phyloP scores from a whole-genome alignment of 1,140 invertebrate species.

The Notospermus geniculatus region DNA sequence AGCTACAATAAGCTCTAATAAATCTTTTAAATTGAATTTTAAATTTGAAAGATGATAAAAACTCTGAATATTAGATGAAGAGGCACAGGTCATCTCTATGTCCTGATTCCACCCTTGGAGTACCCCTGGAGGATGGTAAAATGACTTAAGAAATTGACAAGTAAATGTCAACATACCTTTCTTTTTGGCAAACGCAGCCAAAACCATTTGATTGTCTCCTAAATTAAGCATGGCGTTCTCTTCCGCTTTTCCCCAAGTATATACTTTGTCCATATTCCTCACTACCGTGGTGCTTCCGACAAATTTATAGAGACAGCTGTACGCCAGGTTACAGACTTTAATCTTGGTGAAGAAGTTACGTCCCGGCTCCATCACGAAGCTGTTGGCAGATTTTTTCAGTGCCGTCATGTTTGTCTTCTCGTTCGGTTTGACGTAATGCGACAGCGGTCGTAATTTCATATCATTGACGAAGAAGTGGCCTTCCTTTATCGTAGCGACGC shows the following conservation, averaged over 20 bases:
- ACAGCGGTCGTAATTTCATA: conserved; percentile 9
- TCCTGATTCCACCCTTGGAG: no score
- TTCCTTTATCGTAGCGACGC: conserved; percentile 19
- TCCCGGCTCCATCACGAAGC: conserved; percentile 22
- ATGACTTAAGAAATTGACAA: no score
- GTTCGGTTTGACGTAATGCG: neutral
- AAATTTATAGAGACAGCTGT: conserved; percentile 12
- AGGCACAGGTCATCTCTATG: no score
- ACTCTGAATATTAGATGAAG: no score
- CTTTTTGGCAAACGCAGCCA: no score
- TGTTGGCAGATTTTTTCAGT: conserved; percentile 1
- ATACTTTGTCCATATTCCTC: conserved; percentile 8
- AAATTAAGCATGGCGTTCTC: conserved; percentile 6
- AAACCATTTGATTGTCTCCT: conserved; percentile 8
- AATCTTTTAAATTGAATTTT: no score
- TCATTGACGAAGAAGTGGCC: conserved; percentile 22
- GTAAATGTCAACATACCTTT: no score
- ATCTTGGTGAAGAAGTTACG: conserved; percentile 19
- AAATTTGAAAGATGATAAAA: no score
- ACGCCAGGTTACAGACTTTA: conserved; percentile 26
- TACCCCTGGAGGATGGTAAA: no score
- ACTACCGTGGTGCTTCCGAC: conserved; percentile 15
- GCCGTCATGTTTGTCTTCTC: conserved; percentile 3
- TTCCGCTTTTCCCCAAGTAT: conserved; percentile 16
- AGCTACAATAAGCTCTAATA: no score